Evolutionary conservation across 2,888 invertebrate genomes (phyloP), one percentile per base, ranked within the genome.

Genomic region (Cryptocephalus moraei): DNA sequence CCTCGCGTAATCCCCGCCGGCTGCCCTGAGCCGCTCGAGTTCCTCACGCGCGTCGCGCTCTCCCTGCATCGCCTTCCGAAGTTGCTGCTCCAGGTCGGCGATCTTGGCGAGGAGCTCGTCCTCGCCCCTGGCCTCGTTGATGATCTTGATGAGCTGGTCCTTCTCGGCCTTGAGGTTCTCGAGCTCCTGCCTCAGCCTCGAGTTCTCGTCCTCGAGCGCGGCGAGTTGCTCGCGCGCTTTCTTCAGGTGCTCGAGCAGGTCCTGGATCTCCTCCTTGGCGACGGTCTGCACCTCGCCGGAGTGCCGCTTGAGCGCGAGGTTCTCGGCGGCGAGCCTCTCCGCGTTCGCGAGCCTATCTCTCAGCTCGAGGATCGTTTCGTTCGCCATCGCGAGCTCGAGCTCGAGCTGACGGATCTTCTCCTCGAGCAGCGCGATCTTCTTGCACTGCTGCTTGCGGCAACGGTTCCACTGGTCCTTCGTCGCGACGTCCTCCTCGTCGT

Each of bases 261-360:
- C 65, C 45, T 62, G 57, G 33, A 69, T 64, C 57, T 68, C 64
- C 31, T 62, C 60, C 54, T 66, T 67, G 9, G 69, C 68, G 4
- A 63, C 57, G 32, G 64, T 60, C 53, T 70, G 68, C 4, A 69
- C 61, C 45, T 69, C 67, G 6, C 51, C 49, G 0, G 66, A 66
- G 47, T 65, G 62, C 41, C 58, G 58, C 9, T 63, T 57, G 34
- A 70, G 48, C n/a, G 64, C 59, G n/a, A 50, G 51, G 49, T 69
- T 69, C 53, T 70, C 70, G 22, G 46, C 54, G 8, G 14, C 33
- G 11, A 54, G 11, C 47, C 51, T 54, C 8, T 57, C 57, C 38
- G 22, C 39, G 9, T 22, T 39, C 8, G 44, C 38, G 11, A 52
- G 8, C 31, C 51, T 46, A 8, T 57, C 51, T 45, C 49, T 49